A percentile compares a stretch with the other conserved stretches of the same genome.
Conservation (phyloP, 2,113 vertebrate genomes). For the Scophthalmus maximus region DNA sequence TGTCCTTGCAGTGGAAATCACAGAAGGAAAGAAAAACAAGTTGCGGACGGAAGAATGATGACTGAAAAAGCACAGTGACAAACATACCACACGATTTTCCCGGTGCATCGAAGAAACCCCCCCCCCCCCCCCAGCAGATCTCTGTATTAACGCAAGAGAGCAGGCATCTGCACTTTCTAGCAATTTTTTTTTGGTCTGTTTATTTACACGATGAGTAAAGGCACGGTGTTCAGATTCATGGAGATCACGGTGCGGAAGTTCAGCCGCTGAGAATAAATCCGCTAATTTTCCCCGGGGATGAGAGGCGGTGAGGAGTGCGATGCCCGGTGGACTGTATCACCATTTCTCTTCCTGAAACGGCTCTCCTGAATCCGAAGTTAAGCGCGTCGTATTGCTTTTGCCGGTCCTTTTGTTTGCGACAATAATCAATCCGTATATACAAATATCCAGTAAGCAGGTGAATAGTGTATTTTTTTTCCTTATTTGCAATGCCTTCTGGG, state of each 20-base stretch:
- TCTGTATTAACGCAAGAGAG: conserved; percentile 19
- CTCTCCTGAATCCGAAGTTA: conserved; percentile 37
- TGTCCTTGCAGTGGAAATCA: conserved; percentile 21
- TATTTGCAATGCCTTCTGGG: conserved; percentile 54
- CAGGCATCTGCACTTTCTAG: neutral
- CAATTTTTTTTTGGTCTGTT: conserved; percentile 13
- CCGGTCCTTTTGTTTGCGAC: conserved; percentile 25
- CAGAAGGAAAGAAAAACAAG: neutral
- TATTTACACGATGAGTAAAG: conserved; percentile 62
- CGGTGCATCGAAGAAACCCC: conserved; percentile 12
- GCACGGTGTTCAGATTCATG: conserved; percentile 48
- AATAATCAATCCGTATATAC: conserved; percentile 22
- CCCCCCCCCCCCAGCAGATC: too few species aligned
- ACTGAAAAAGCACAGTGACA: conserved; percentile 34
- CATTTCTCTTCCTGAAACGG: conserved; percentile 42
- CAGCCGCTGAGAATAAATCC: conserved; percentile 49
- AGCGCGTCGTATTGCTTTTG: conserved; percentile 26
- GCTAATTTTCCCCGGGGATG: conserved; percentile 37
- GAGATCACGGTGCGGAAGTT: conserved; percentile 53
- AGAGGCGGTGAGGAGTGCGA: conserved; percentile 35
- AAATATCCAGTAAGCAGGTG: conserved; percentile 35
- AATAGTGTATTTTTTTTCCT: conserved; percentile 30
- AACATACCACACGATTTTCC: conserved; percentile 40
- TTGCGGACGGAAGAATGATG: conserved; percentile 17
- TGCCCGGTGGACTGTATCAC: conserved; percentile 20